Percentiles rank a stretch among this genome's conserved stretches.
Conservation (phyloP, 2,797 vertebrate species). For the Lagocephalus sceleratus region DNA sequence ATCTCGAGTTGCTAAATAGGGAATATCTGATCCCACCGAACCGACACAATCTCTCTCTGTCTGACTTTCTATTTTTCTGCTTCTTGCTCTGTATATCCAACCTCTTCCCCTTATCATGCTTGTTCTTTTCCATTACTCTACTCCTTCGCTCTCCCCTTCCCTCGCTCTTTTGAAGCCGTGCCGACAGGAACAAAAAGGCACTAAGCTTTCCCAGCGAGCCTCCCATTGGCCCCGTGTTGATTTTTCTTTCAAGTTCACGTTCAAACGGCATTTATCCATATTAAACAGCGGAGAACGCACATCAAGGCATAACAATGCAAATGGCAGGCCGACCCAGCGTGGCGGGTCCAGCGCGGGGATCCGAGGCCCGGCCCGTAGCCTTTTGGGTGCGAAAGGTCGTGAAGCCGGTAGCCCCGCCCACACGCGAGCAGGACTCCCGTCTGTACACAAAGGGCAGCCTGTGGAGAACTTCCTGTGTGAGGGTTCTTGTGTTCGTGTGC, state of each 20-base stretch:
- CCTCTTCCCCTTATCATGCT: constrained; percentile 43
- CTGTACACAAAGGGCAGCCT: constrained; percentile 66
- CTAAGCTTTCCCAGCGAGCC: constrained; percentile 64
- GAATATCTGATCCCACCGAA: constrained; percentile 24
- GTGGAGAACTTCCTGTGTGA: constrained; percentile 69
- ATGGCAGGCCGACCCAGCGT: constrained; percentile 35
- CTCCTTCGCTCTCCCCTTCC: constrained; percentile 27
- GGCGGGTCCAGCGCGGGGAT: constrained; percentile 69
- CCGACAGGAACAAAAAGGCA: constrained; percentile 63
- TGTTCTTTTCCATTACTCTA: constrained; percentile 40
- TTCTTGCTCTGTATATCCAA: constrained; percentile 28
- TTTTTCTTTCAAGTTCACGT: constrained; percentile 74
- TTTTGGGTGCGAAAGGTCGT: constrained; percentile 34
- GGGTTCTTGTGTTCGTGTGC: constrained; percentile 71
- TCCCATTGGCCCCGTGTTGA: constrained; percentile 67
- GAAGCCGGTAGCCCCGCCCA: constrained; percentile 59
- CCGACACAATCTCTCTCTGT: constrained; percentile 63
- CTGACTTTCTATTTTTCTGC: constrained; percentile 21
- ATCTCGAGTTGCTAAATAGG: constrained; percentile 25
- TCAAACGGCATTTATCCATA: constrained; percentile 75
- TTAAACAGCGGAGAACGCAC: constrained; percentile 62
- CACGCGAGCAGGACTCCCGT: constrained; percentile 54
- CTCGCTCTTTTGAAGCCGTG: constrained; percentile 76
- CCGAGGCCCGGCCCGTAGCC: constrained; percentile 61
- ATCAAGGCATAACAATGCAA: constrained; percentile 73